A percentile compares a stretch with the other conserved stretches of the same genome.
These are phyloP conservation scores for Macroglossus sobrinus DNA, from an alignment of 2,113 vertebrate genomes.

Conservation along the genomic window DNA sequence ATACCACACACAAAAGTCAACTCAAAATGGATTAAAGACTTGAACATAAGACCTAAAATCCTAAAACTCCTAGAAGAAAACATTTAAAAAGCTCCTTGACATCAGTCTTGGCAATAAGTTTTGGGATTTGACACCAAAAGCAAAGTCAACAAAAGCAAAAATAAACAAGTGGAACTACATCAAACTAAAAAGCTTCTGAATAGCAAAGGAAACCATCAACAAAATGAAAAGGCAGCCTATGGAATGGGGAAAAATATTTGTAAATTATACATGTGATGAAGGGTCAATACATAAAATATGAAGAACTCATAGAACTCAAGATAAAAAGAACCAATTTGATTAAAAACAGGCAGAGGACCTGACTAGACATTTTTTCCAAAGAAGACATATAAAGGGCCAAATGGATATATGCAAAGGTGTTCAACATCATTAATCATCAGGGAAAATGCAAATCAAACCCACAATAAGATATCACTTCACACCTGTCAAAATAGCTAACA, in stretches of 20 bases:
- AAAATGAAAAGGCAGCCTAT: neutral
- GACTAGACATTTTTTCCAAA: neutral
- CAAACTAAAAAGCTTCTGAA: neutral
- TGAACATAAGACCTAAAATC: neutral
- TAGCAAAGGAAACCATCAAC: neutral
- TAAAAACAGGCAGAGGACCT: neutral
- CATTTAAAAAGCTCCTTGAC: neutral
- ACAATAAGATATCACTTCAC: neutral
- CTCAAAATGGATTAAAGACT: neutral
- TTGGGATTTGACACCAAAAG: neutral
- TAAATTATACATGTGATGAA: neutral
- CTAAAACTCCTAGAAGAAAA: neutral
- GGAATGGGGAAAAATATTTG: neutral
- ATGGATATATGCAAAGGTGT: neutral
- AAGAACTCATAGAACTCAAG: neutral
- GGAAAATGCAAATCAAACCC: neutral
- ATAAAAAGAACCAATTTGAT: neutral
- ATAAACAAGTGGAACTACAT: neutral
- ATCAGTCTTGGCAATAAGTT: neutral
- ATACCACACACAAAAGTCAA: neutral
- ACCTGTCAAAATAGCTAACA: neutral
- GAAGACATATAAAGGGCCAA: neutral
- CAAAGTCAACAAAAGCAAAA: neutral
- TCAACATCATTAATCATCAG: neutral
- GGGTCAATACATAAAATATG: neutral